Evolutionary conservation across 2,113 vertebrate genomes (phyloP).

Genomic region (Oncorhynchus clarkii): DNA sequence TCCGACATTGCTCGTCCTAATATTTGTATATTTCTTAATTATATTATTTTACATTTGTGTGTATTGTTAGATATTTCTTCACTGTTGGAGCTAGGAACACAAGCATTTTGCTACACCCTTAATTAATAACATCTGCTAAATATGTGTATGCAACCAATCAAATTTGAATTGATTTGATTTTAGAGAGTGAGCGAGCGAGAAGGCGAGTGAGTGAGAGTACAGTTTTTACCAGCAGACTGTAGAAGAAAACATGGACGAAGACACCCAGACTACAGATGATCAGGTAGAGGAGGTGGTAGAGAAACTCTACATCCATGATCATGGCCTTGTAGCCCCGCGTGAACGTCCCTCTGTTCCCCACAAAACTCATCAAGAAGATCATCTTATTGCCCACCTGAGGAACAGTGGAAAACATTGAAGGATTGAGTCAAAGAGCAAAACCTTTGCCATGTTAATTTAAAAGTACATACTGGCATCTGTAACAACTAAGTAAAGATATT

Average conservation of each 20-base stretch:
- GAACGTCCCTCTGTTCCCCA: constrained; percentile 96
- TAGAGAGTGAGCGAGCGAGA: not conserved
- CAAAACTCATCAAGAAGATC: constrained; percentile 97
- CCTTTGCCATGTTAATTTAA: not conserved
- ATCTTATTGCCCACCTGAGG: constrained; percentile 92
- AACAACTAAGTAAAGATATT: not conserved
- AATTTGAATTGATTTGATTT: too few relatives aligned
- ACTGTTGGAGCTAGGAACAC: too few relatives aligned
- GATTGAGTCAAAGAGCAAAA: not conserved
- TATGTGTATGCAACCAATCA: too few relatives aligned
- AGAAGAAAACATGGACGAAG: constrained; percentile 97
- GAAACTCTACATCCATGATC: constrained; percentile 96
- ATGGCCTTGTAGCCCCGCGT: constrained; percentile 93
- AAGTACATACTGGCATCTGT: not conserved
- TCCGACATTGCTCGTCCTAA: too few relatives aligned
- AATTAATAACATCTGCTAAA: too few relatives aligned
- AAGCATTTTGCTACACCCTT: too few relatives aligned
- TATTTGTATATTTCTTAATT: too few relatives aligned
- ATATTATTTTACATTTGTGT: too few relatives aligned
- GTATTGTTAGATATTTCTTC: too few relatives aligned
- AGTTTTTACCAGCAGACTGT: constrained; percentile 88
- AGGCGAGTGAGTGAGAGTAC: not conserved
- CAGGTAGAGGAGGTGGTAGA: constrained; percentile 94
- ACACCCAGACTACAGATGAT: constrained; percentile 93
- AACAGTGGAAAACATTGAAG: not conserved